These are phyloP conservation scores for Subanguina moxae DNA, from an alignment of 1,140 invertebrate genomes.

Conservation along the genomic window DNA sequence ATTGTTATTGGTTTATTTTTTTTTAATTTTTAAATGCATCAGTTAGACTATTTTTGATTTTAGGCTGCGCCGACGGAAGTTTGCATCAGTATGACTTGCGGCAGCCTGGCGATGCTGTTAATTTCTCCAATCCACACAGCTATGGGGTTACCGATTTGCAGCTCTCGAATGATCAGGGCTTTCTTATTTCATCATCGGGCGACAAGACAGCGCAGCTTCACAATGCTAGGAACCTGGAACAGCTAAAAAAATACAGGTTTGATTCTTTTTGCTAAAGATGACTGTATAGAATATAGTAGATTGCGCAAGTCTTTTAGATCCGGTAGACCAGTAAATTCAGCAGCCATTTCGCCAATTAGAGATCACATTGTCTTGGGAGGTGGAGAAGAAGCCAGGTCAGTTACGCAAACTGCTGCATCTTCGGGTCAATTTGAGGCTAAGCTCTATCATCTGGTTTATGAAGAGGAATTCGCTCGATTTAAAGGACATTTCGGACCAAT, in stretches of 20 bases:
- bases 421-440: conserved; percentile 96
- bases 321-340: conserved; percentile 58
- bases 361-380: conserved; percentile 58
- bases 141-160: conserved; percentile 53
- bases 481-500: conserved; percentile 97
- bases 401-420: conserved; percentile 89
- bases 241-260: conserved; percentile 56
- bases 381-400: conserved; percentile 65
- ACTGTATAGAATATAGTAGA: background rate
- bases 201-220: conserved; percentile 57
- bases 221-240: conserved; percentile 45
- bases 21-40: background rate
- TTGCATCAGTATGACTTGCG: conserved; percentile 52
- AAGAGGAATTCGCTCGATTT: conserved; percentile 95
- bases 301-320: no score
- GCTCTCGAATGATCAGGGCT: conserved; percentile 49
- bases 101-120: conserved; percentile 36
- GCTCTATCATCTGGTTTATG: conserved; percentile 97
- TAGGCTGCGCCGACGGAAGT: conserved; percentile 43
- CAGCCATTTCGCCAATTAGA: conserved; percentile 56
- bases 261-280: background rate
- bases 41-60: background rate
- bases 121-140: conserved; percentile 44
- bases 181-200: conserved; percentile 54
- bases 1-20: conserved; percentile 41